phyloP scores from a whole-genome alignment of 2,113 vertebrate genomes.

The Bubo bubo region DNA sequence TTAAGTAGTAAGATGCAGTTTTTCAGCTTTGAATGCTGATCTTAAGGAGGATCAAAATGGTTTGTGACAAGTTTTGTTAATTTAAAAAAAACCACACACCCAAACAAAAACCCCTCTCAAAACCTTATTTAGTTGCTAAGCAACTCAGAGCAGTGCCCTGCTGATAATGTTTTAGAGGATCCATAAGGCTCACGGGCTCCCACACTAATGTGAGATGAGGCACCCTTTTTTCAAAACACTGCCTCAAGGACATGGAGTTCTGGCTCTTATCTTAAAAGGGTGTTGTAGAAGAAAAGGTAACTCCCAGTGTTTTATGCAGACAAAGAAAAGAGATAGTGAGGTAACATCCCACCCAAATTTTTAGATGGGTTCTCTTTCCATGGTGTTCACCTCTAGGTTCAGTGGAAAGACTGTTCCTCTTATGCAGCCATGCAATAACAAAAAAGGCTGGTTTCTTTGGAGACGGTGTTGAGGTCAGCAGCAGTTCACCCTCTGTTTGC shows the following conservation, averaged over 20 bases:
- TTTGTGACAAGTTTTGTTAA: conserved; percentile 12
- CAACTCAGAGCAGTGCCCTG: neutral
- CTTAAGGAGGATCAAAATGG: neutral
- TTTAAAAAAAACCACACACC: neutral
- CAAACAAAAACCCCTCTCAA: neutral
- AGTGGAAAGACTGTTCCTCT: neutral
- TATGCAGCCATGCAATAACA: neutral
- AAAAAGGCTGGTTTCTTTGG: neutral
- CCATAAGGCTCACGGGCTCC: neutral
- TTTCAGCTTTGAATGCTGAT: neutral
- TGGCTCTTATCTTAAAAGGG: neutral
- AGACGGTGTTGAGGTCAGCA: neutral
- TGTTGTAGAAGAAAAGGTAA: neutral
- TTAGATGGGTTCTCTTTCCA: neutral
- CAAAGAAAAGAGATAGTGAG: neutral
- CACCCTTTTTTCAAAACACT: neutral
- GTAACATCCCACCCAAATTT: neutral
- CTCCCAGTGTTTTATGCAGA: neutral
- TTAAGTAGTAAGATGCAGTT: neutral
- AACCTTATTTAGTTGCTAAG: conserved; percentile 43
- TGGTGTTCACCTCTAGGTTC: neutral
- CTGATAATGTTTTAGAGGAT: neutral
- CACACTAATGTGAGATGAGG: neutral
- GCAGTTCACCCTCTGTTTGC: neutral
- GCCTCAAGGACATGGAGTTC: neutral